Evolutionary conservation across 2,888 invertebrate genomes (phyloP).

Genomic region (Polyommatus icarus): DNA sequence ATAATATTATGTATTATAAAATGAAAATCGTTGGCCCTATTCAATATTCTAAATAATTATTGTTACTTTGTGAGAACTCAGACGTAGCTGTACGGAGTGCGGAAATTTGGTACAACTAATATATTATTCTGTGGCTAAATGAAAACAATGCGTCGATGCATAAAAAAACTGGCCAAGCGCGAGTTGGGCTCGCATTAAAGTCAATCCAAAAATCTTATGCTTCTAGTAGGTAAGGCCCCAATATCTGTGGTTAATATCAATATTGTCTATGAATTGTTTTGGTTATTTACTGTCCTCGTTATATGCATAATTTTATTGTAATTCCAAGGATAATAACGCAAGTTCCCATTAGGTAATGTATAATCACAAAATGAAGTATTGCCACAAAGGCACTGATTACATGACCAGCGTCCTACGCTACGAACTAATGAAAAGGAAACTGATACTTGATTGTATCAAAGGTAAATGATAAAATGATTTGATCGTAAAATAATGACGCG

Average conservation of each 20-base stretch:
- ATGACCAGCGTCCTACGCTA: constrained; percentile 26
- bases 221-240: neutral
- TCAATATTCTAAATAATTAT: no score
- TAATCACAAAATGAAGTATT: constrained; percentile 30
- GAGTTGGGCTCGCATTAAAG: no score
- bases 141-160: no score
- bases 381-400: constrained; percentile 25
- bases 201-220: no score
- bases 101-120: no score
- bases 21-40: no score
- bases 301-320: constrained; percentile 12
- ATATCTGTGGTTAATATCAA: neutral
- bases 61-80: no score
- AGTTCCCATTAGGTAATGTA: constrained; percentile 13
- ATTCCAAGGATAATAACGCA: constrained; percentile 13
- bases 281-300: neutral
- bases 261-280: neutral
- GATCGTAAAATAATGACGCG: constrained; percentile 12
- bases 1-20: no score
- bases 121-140: no score
- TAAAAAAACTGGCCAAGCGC: no score
- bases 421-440: constrained; percentile 27
- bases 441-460: constrained; percentile 24
- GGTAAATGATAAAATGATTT: constrained; percentile 26
- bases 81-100: no score